These are phyloP conservation scores for Melanotaenia duboulayi DNA, from an alignment of 2,113 vertebrate species.

Conservation along the genomic window DNA sequence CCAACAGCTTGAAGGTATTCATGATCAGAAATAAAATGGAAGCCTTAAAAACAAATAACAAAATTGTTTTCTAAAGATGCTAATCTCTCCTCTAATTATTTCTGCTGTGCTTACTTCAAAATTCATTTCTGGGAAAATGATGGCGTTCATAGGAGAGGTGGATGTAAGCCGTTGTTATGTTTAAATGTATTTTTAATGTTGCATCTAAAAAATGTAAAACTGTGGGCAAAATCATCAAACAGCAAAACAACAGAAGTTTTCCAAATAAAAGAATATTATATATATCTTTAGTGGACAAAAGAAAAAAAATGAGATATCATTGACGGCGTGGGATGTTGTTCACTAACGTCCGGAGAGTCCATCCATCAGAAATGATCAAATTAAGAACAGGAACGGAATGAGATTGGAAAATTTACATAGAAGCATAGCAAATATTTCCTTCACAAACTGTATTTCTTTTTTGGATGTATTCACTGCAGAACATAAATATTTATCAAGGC, in stretches of 20 bases:
- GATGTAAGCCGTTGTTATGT: too few relatives aligned
- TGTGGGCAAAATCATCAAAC: neutral
- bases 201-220: neutral
- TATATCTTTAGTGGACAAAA: neutral
- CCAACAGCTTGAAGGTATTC: slow-evolving; percentile 9
- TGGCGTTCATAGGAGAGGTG: too few relatives aligned
- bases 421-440: slow-evolving; percentile 42
- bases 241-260: slow-evolving; percentile 7
- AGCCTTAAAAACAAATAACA: slow-evolving; percentile 18
- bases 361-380: slow-evolving; percentile 18
- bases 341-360: neutral
- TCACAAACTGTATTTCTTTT: slow-evolving; percentile 45
- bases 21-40: neutral
- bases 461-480: slow-evolving; percentile 26
- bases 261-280: neutral
- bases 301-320: neutral
- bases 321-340: neutral
- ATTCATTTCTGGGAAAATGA: too few relatives aligned
- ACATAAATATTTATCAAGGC: slow-evolving; percentile 64
- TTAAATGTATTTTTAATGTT: slow-evolving; percentile 10
- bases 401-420: slow-evolving; percentile 23
- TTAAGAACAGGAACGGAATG: slow-evolving; percentile 35
- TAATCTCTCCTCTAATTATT: too few relatives aligned
- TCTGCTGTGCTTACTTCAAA: too few relatives aligned
- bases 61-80: too few relatives aligned